Base-by-base conservation (phyloP, 2,888 invertebrate species). In the Charanyca ferruginea region DNA sequence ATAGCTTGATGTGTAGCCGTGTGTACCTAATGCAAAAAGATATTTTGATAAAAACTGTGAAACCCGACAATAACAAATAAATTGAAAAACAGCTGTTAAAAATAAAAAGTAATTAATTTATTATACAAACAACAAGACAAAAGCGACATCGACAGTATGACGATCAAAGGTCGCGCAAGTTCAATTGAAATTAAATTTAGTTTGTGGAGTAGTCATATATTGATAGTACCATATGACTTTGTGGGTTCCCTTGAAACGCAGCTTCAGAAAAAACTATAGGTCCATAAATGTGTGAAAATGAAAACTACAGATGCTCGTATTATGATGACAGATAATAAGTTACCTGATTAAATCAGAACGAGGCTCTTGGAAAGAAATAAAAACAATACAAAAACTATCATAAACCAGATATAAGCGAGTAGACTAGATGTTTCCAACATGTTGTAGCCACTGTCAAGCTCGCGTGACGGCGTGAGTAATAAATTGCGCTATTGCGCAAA, bases 401-500 rank as follows among this genome's bases (percentile, higher is more conserved):
- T 0, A n/a, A 32, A 11, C 13, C 9, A 7, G 5, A 48, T 7
- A 6, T 8, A 23, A 52, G 42, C 20, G 3, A 25, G 18, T 22
- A 3, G 35, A 63, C 16, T 3, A 18, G 9, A 58, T 45, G 16
- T 68, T 59, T 41, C 1, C 20, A 20, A 63, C 9, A 38, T 38
- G 16, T 38, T 38, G 16, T 38, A 16, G 16, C 38, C 4, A 9
- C 38, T 9, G 49, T 22, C 22, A 20, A 41, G 9, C 45, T 68
- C 16, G 41, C 25, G 57, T 61, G n/a, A 47, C 38, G 23, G 45
- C 20, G 45, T 11, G 62, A 48, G 25, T 53, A 25, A 35, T 25
- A 49, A 61, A 73, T 67, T 49, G 62, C 38, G 35, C 16, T 57
- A 68, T 62, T 49, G 62, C 32, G 25, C n/a, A 54, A 35, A 59